A percentile compares a stretch with the other conserved stretches of the same genome.
phyloP scores from a whole-genome alignment of 2,113 vertebrate genomes.

The Forbesichthys agassizii region DNA sequence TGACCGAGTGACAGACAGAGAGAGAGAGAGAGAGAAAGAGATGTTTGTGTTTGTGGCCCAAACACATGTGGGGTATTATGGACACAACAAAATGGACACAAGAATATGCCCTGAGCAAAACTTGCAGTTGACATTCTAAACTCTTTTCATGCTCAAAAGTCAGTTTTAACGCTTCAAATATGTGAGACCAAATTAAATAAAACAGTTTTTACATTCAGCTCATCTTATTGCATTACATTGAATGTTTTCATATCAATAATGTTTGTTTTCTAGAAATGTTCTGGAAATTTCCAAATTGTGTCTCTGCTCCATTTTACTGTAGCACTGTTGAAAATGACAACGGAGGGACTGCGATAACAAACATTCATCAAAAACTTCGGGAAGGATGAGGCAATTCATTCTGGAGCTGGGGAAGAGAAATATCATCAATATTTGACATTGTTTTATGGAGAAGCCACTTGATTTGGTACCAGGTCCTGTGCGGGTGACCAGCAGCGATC shows the following conservation, averaged over 20 bases:
- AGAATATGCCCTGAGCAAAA: constrained; percentile 20
- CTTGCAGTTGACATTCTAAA: constrained; percentile 10
- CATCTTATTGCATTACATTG: background rate
- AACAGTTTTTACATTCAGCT: background rate
- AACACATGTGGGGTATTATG: constrained; percentile 28
- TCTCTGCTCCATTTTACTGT: constrained; percentile 40
- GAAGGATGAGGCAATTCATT: constrained; percentile 77
- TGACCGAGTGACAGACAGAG: constrained; percentile 5
- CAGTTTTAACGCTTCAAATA: background rate
- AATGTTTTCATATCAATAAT: background rate
- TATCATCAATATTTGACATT: constrained; percentile 84
- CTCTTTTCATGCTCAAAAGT: background rate
- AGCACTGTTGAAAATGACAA: constrained; percentile 70
- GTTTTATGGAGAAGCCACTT: constrained; percentile 81
- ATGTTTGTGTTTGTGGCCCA: constrained; percentile 15
- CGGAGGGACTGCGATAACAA: constrained; percentile 71
- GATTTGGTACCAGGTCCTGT: constrained; percentile 76
- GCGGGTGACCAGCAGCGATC: constrained; percentile 76
- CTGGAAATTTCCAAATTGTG: constrained; percentile 30
- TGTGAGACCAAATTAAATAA: background rate
- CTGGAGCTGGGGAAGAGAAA: constrained; percentile 75
- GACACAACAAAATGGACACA: constrained; percentile 32
- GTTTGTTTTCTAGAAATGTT: constrained; percentile 5
- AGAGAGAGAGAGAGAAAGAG: background rate
- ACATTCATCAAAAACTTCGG: constrained; percentile 77